A percentile compares a stretch with the other conserved stretches of the same genome.
These are phyloP conservation scores for Acrocera orbiculus DNA, from an alignment of 2,888 invertebrate genomes.

Conservation along the genomic window DNA sequence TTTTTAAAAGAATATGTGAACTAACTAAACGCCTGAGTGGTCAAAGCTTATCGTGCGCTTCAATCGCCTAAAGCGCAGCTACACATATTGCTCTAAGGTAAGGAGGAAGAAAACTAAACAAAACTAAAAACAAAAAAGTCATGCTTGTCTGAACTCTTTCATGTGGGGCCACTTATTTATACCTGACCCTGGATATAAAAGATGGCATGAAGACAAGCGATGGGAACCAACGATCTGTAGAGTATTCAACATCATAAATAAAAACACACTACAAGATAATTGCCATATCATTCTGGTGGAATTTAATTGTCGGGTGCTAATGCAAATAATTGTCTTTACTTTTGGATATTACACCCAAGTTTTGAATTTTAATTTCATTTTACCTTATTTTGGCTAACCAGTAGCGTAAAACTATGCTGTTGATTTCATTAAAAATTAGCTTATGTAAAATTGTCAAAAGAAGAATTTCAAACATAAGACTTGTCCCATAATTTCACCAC, in stretches of 20 bases:
- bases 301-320: conserved; percentile 13
- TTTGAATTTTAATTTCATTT: too few relatives aligned
- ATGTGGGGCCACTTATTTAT: too few relatives aligned
- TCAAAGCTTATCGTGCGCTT: conserved; percentile 6
- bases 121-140: too few relatives aligned
- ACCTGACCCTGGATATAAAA: too few relatives aligned
- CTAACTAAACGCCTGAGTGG: conserved; percentile 3
- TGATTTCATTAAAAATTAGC: too few relatives aligned
- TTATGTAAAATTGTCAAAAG: too few relatives aligned
- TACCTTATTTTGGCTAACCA: too few relatives aligned
- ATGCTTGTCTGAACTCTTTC: neutral
- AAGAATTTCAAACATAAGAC: too few relatives aligned
- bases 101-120: too few relatives aligned
- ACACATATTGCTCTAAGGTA: neutral
- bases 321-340: conserved; percentile 17
- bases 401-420: too few relatives aligned
- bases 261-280: conserved; percentile 8
- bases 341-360: too few relatives aligned
- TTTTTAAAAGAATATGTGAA: conserved; percentile 3
- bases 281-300: conserved; percentile 8
- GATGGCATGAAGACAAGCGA: neutral
- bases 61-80: neutral
- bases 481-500: too few relatives aligned
- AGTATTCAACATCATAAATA: conserved; percentile 5
- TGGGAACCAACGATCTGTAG: neutral